Percentiles rank a stretch among this genome's conserved stretches.
Conservation (phyloP, 2,113 vertebrate species). For the Pseudorasbora parva region DNA sequence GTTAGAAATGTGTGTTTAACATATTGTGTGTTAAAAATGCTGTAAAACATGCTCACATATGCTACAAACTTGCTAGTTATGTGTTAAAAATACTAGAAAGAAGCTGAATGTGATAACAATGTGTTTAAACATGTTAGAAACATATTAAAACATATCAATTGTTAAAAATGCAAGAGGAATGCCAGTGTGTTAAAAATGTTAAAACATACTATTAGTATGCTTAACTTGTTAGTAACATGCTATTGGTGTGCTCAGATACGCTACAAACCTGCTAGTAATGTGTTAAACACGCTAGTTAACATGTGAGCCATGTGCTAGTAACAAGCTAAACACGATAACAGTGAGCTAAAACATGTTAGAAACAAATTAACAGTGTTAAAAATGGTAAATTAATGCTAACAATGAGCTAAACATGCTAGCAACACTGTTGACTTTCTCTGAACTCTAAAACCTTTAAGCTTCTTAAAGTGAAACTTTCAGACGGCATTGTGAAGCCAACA, state of each 20-base stretch:
- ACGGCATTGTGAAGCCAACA: not conserved
- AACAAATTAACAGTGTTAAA: not conserved
- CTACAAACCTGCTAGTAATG: no score
- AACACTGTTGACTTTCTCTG: not conserved
- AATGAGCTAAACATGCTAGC: not conserved
- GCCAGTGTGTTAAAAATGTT: not conserved
- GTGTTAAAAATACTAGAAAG: no score
- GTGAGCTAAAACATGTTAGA: not conserved
- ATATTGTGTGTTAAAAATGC: no score
- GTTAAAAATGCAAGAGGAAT: not conserved
- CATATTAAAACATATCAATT: not conserved
- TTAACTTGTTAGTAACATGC: not conserved
- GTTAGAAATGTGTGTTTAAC: no score
- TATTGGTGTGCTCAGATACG: no score
- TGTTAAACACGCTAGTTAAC: not conserved
- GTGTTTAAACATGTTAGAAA: not conserved
- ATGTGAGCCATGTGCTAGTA: not conserved
- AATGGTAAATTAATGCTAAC: not conserved
- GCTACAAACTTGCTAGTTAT: no score
- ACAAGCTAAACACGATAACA: no score
- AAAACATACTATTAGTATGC: not conserved
- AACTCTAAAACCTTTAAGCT: not conserved
- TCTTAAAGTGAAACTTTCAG: not conserved
- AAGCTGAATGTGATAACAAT: not conserved
- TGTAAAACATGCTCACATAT: no score